Evolutionary conservation across 2,113 vertebrate species (phyloP).

Genomic region (Origma solitaria): DNA sequence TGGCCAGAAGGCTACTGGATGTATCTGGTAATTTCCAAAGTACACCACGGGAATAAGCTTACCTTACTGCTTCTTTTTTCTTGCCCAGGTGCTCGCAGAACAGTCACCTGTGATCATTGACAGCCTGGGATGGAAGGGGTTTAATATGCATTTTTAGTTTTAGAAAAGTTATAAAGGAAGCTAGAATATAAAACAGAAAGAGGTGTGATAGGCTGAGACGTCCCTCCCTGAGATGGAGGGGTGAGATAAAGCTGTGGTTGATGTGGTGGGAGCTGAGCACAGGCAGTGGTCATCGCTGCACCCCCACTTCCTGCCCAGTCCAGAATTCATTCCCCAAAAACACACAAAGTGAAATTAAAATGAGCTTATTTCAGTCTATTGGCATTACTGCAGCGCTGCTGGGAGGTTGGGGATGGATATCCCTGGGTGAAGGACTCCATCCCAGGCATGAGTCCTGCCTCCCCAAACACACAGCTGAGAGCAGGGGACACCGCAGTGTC

Average conservation of each 20-base stretch:
- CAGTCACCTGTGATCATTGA: neutral
- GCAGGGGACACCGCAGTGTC: no score
- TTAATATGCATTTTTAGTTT: neutral
- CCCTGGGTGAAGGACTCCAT: neutral
- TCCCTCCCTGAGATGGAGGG: neutral
- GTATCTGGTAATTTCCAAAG: neutral
- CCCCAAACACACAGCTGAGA: rapidly evolving
- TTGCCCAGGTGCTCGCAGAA: neutral
- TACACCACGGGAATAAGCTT: neutral
- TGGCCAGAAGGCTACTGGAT: neutral
- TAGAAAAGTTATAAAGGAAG: neutral
- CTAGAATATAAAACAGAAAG: neutral
- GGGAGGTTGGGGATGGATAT: neutral
- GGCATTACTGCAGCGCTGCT: neutral
- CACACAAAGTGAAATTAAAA: neutral
- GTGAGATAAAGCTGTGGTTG: slow-evolving; percentile 4
- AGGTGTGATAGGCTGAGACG: neutral
- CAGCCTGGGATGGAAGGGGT: neutral
- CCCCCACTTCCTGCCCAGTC: neutral
- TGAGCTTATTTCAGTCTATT: neutral
- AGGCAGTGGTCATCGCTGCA: neutral
- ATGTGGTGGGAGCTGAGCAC: neutral
- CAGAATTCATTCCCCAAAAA: neutral
- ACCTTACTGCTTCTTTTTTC: neutral
- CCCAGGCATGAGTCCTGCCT: neutral